These are phyloP conservation scores for Takifugu bimaculatus DNA, from an alignment of 2,113 vertebrate species.

Conservation along the genomic window DNA sequence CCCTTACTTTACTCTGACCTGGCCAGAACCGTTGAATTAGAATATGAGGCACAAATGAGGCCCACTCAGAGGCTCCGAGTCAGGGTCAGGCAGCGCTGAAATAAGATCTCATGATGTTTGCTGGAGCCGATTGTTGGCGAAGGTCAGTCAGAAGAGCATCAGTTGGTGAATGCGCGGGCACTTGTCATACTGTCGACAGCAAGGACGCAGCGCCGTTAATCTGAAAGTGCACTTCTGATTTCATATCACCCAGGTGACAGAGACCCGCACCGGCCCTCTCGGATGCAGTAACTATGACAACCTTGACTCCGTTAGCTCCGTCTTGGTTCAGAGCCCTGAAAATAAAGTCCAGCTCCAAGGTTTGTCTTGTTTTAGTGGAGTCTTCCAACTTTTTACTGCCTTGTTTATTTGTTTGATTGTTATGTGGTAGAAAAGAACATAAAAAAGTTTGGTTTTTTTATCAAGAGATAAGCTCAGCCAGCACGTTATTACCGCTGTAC, in stretches of 20 bases:
- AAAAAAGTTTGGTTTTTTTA: not conserved
- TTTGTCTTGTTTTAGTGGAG: constrained; percentile 62
- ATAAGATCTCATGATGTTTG: constrained; percentile 43
- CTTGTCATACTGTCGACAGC: too few relatives aligned
- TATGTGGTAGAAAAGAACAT: not conserved
- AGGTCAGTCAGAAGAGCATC: constrained; percentile 60
- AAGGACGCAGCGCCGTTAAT: too few relatives aligned
- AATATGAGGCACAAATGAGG: constrained; percentile 68
- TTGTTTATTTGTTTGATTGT: not conserved
- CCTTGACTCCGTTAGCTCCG: constrained; percentile 98
- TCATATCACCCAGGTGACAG: constrained; percentile 86
- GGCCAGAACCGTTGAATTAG: constrained; percentile 58
- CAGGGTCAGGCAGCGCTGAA: constrained; percentile 27
- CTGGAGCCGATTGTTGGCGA: constrained; percentile 37
- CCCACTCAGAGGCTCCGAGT: constrained; percentile 38
- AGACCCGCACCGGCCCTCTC: constrained; percentile 94
- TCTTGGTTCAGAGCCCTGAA: constrained; percentile 97
- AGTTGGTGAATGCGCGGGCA: constrained; percentile 32
- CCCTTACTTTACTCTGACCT: constrained; percentile 10
- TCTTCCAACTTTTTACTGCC: not conserved
- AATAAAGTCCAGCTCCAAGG: constrained; percentile 98
- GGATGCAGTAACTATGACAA: constrained; percentile 99
- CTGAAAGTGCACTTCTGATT: constrained; percentile 8
- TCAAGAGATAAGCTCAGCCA: constrained; percentile 8
- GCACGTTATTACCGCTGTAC: not conserved